A percentile compares a stretch with the other conserved stretches of the same genome.
Evolutionary conservation across 2,113 vertebrate species (phyloP).

Genomic region (Glaucomys volans): DNA sequence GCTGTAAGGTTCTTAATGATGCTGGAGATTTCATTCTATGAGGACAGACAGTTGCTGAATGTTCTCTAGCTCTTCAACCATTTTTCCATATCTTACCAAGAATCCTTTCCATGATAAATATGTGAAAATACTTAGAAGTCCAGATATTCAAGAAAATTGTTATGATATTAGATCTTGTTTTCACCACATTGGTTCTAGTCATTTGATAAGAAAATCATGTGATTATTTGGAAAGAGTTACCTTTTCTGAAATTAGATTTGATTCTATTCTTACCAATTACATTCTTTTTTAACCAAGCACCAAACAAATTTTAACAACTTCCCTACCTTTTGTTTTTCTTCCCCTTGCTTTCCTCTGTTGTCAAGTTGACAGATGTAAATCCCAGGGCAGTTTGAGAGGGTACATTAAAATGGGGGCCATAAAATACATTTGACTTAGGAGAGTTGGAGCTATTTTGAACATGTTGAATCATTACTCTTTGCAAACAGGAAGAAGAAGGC

Average conservation of each 20-base stretch:
- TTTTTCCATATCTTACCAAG: slow-evolving; percentile 33
- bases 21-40: slow-evolving; percentile 52
- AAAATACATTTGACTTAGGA: background rate
- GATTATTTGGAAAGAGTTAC: slow-evolving; percentile 52
- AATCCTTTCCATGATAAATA: slow-evolving; percentile 37
- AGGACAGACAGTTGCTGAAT: slow-evolving; percentile 54
- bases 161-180: slow-evolving; percentile 46
- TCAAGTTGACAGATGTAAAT: slow-evolving; percentile 47
- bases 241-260: slow-evolving; percentile 17
- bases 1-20: slow-evolving; percentile 57
- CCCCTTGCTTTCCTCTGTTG: background rate
- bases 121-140: slow-evolving; percentile 44
- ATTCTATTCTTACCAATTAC: background rate
- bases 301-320: slow-evolving; percentile 31
- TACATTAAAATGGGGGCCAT: slow-evolving; percentile 47
- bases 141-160: slow-evolving; percentile 49
- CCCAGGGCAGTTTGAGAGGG: slow-evolving; percentile 54
- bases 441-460: slow-evolving; percentile 52
- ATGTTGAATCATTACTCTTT: slow-evolving; percentile 85
- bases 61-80: slow-evolving; percentile 44
- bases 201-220: slow-evolving; percentile 37
- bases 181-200: slow-evolving; percentile 9
- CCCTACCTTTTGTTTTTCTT: slow-evolving; percentile 41
- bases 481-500: slow-evolving; percentile 93
- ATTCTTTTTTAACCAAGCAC: slow-evolving; percentile 46